Percentiles rank a stretch among this genome's conserved stretches.
These are phyloP conservation scores for Scopus umbretta DNA, from an alignment of 2,113 vertebrate genomes.

Conservation along the genomic window DNA sequence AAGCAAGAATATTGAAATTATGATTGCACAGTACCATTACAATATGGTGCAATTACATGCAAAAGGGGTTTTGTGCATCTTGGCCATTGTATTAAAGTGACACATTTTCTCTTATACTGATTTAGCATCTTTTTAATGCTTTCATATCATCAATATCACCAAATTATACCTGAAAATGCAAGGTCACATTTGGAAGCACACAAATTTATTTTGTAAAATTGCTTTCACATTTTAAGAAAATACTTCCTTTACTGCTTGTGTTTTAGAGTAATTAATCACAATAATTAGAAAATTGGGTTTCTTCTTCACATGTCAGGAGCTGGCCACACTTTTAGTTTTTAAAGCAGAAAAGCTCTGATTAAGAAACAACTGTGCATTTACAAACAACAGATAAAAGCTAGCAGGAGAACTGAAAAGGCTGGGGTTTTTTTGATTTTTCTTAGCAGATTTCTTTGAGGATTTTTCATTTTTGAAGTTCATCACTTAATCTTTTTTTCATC, in stretches of 20 bases:
- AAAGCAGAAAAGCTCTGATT: neutral
- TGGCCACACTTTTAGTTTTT: neutral
- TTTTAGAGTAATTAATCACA: neutral
- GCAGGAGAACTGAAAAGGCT: neutral
- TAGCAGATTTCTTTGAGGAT: neutral
- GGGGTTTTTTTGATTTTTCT: neutral
- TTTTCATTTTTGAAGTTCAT: slow-evolving; percentile 13
- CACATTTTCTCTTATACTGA: neutral
- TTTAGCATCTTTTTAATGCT: neutral
- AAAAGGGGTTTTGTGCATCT: neutral
- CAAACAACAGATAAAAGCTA: neutral
- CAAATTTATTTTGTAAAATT: neutral
- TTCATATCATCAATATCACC: neutral
- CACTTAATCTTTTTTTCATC: neutral
- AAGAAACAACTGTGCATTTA: neutral
- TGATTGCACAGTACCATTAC: neutral
- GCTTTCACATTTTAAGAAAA: neutral
- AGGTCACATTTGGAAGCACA: neutral
- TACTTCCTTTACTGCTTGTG: neutral
- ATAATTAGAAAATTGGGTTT: neutral
- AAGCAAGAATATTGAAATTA: neutral
- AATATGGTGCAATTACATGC: neutral
- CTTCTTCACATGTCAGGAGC: neutral
- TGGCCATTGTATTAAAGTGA: neutral
- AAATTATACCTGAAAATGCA: neutral